Evolutionary conservation across 2,888 invertebrate genomes (phyloP).

Genomic region (Lycocerus yunnanus): DNA sequence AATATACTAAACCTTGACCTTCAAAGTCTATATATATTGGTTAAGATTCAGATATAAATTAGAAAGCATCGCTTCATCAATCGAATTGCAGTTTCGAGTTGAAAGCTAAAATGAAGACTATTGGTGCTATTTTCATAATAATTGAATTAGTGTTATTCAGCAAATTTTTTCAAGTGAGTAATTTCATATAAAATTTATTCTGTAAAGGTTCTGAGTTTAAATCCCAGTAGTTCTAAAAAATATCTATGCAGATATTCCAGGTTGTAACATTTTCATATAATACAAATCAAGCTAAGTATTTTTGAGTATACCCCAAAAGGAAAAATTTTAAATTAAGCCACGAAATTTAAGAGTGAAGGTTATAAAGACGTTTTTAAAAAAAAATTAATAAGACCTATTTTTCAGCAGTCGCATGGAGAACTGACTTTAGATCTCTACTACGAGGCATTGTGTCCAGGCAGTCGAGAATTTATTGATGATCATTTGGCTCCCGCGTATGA

Average conservation of each 20-base stretch:
- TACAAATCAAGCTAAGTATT: no score
- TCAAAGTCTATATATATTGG: not conserved
- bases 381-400: no score
- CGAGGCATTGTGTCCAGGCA: conserved; percentile 60
- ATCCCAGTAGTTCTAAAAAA: no score
- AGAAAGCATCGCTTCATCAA: not conserved
- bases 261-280: no score
- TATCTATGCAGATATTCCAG: no score
- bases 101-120: not conserved
- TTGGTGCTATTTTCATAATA: not conserved
- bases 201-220: no score
- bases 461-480: conserved; percentile 53
- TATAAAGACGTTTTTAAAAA: no score
- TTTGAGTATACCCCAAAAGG: no score
- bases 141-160: not conserved
- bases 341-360: no score
- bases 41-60: not conserved
- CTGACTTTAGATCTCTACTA: conserved; percentile 54
- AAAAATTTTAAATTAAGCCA: no score
- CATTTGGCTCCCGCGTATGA: conserved; percentile 51
- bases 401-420: not conserved
- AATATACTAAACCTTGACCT: no score
- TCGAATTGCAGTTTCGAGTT: not conserved
- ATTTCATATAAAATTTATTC: not conserved
- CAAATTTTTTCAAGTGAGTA: not conserved